Percentiles rank a stretch among this genome's conserved stretches.
Conservation (phyloP, 2,888 invertebrate species). For the Patella ulyssiponensis region DNA sequence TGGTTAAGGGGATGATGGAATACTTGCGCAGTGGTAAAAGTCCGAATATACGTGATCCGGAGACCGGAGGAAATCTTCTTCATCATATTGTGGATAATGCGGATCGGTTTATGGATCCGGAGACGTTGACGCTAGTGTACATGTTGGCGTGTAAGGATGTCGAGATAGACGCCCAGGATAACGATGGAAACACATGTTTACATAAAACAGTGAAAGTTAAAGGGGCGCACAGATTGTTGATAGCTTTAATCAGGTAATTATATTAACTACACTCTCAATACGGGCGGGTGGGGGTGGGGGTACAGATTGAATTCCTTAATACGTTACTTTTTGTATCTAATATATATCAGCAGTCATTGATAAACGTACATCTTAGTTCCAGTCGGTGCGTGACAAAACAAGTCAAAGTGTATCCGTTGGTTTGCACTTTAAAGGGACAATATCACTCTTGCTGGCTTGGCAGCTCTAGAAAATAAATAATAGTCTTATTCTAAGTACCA, state of each 20-base stretch:
- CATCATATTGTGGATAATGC: constrained; percentile 58
- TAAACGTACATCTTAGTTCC: background rate
- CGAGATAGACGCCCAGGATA: constrained; percentile 59
- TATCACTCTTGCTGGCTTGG: no score
- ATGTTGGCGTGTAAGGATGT: constrained; percentile 62
- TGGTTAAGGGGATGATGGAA: constrained; percentile 53
- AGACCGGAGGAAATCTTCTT: constrained; percentile 56
- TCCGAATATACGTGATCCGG: constrained; percentile 56
- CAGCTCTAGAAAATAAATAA: no score
- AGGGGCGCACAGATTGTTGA: constrained; percentile 57
- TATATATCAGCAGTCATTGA: background rate
- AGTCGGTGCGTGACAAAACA: no score
- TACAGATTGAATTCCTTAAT: background rate
- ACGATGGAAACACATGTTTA: constrained; percentile 56
- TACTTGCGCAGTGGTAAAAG: constrained; percentile 59
- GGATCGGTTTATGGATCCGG: constrained; percentile 55
- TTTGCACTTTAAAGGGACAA: no score
- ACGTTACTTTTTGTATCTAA: background rate
- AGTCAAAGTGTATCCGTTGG: no score
- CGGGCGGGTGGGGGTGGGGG: no score
- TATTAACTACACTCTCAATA: background rate
- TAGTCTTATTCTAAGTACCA: no score
- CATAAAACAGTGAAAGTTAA: constrained; percentile 57
- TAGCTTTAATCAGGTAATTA: constrained; percentile 61
- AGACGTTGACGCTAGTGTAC: constrained; percentile 60